Conservation (phyloP, 2,888 invertebrate species). For the Cistogaster globosa region DNA sequence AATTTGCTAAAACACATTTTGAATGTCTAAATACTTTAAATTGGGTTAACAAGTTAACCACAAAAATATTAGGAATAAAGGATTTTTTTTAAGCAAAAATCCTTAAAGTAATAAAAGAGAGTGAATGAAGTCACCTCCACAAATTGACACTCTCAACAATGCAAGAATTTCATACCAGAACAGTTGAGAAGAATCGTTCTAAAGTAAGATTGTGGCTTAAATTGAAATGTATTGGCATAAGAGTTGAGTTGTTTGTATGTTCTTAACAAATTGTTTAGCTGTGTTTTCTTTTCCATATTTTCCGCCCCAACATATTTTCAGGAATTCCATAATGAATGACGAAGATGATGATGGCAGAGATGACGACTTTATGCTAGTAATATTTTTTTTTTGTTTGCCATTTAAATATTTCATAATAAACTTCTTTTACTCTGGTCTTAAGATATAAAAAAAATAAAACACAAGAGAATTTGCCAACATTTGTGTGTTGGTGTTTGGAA, state of each 20-base stretch:
- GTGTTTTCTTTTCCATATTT: constrained; percentile 40
- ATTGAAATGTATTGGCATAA: constrained; percentile 44
- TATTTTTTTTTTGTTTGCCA: constrained; percentile 20
- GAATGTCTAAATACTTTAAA: constrained; percentile 47
- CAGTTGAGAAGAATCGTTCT: constrained; percentile 34
- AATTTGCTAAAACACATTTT: constrained; percentile 47
- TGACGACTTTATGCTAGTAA: constrained; percentile 50
- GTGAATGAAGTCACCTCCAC: constrained; percentile 27
- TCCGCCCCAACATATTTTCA: constrained; percentile 70
- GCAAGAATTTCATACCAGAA: constrained; percentile 51
- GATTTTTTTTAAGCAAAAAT: constrained; percentile 20
- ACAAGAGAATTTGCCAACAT: constrained; percentile 55
- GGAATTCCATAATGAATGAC: constrained; percentile 70
- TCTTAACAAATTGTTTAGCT: constrained; percentile 48
- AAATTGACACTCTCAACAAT: constrained; percentile 53
- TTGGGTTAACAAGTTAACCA: constrained; percentile 24
- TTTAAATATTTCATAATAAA: constrained; percentile 62
- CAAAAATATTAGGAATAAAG: constrained; percentile 27
- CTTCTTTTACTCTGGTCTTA: constrained; percentile 35
- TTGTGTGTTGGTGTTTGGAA: constrained; percentile 56
- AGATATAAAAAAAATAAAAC: constrained; percentile 14
- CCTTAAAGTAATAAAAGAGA: constrained; percentile 41
- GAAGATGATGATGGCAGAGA: constrained; percentile 29
- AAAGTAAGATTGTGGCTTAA: constrained; percentile 49
- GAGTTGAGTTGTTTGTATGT: constrained; percentile 25